A percentile compares a stretch with the other conserved stretches of the same genome.
Conservation (phyloP, 2,113 vertebrate genomes). For the Ciconia maguari region DNA sequence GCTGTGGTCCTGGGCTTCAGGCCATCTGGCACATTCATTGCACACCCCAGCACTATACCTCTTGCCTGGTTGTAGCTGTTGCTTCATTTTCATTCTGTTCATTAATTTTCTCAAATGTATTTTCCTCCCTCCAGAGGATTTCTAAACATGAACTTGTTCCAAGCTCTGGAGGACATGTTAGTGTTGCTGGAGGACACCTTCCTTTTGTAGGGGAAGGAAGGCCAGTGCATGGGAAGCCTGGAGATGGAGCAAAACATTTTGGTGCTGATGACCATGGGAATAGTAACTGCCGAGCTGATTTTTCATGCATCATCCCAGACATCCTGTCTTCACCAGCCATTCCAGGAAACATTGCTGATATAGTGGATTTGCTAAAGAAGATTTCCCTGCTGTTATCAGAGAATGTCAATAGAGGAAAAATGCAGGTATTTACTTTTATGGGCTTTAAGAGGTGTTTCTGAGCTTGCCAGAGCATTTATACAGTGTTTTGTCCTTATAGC, state of each 20-base stretch:
- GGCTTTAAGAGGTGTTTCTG: background rate
- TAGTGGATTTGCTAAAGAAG: constrained; percentile 68
- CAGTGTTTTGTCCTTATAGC: background rate
- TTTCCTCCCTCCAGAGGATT: constrained; percentile 14
- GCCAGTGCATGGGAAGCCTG: background rate
- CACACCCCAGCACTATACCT: background rate
- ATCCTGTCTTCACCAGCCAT: constrained; percentile 66
- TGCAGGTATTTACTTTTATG: constrained; percentile 62
- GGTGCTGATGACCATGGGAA: background rate
- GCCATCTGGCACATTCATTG: background rate
- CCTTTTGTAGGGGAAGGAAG: background rate
- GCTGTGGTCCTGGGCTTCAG: background rate
- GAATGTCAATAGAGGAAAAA: constrained; percentile 62
- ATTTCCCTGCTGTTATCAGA: constrained; percentile 57
- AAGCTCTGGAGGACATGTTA: background rate
- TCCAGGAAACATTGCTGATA: constrained; percentile 73
- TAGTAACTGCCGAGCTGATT: constrained; percentile 56
- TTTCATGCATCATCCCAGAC: constrained; percentile 58
- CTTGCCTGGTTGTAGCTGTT: background rate
- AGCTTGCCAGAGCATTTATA: background rate
- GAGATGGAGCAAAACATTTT: background rate
- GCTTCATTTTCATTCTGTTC: background rate
- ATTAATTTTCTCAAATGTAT: background rate
- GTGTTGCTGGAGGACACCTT: background rate
- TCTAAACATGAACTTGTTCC: background rate